Conservation (phyloP, 2,113 vertebrate species). For the Hippocampus comes region DNA sequence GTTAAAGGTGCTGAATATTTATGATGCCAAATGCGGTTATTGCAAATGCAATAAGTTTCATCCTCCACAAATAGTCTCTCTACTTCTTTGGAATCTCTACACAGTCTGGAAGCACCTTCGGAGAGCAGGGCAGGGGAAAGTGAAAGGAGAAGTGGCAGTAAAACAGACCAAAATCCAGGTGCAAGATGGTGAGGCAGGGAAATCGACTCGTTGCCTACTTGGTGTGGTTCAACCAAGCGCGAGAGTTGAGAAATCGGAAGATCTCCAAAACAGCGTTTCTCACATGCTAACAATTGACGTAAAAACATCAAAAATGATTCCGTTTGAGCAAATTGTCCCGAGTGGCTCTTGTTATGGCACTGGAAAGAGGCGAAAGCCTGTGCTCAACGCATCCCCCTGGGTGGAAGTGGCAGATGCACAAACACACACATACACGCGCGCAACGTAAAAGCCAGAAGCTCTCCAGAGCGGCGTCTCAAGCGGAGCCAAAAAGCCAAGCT, state of each 20-base stretch:
- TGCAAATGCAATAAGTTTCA: too few species aligned
- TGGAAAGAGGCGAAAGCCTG: conserved; percentile 50
- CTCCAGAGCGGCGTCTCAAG: conserved; percentile 54
- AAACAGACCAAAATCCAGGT: too few species aligned
- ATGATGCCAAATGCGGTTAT: too few species aligned
- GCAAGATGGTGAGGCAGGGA: too few species aligned
- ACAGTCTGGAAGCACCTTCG: too few species aligned
- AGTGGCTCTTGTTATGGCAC: conserved; percentile 31
- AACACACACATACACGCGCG: conserved; percentile 16
- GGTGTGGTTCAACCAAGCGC: too few species aligned
- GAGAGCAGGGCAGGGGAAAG: too few species aligned
- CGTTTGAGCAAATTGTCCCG: conserved; percentile 10
- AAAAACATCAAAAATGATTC: background rate
- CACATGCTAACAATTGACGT: background rate
- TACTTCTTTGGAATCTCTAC: too few species aligned
- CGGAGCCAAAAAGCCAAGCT: conserved; percentile 52
- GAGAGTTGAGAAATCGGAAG: background rate
- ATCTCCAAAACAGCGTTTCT: background rate
- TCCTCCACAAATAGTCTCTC: too few species aligned
- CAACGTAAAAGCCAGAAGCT: conserved; percentile 31
- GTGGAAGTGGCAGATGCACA: conserved; percentile 47
- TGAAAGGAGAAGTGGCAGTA: too few species aligned
- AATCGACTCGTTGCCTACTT: too few species aligned
- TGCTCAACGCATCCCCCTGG: conserved; percentile 31
- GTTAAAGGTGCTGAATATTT: too few species aligned